Percentiles rank a stretch among this genome's conserved stretches.
Evolutionary conservation across 1,140 invertebrate genomes (phyloP).

Genomic region (Mesaphorura yosii): DNA sequence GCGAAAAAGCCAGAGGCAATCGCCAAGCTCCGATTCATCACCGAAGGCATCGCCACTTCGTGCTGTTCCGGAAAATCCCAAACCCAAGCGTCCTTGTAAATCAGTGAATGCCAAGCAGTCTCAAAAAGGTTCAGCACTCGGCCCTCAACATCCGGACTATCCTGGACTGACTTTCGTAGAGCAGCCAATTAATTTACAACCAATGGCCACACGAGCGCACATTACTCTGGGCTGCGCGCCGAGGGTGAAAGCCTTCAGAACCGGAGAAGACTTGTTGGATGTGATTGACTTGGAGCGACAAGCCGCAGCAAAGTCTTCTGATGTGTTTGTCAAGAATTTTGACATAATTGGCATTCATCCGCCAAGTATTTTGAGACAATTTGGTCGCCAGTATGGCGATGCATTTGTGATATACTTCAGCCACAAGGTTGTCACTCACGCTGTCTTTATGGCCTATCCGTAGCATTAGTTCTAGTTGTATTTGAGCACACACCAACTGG

Average conservation of each 20-base stretch:
- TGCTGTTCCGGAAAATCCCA: background rate
- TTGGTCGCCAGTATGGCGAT: constrained; percentile 6
- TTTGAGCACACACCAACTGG: too few relatives aligned
- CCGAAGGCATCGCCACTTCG: background rate
- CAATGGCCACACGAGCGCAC: constrained; percentile 20
- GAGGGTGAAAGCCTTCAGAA: constrained; percentile 14
- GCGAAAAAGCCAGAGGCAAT: background rate
- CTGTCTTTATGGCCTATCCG: too few relatives aligned
- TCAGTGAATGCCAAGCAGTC: background rate
- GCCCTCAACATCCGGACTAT: background rate
- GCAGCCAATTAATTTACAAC: constrained; percentile 13
- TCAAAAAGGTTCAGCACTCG: background rate
- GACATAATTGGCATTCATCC: constrained; percentile 2
- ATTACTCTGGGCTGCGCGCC: constrained; percentile 22
- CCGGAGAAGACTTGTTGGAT: constrained; percentile 25
- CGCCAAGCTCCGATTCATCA: background rate
- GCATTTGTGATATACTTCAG: constrained; percentile 22
- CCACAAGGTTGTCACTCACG: too few relatives aligned
- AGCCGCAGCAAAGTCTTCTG: too few relatives aligned
- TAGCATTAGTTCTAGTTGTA: too few relatives aligned
- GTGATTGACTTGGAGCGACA: constrained; percentile 20
- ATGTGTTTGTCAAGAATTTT: constrained; percentile 18
- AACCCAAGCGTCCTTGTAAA: background rate
- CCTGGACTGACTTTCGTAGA: constrained; percentile 3
- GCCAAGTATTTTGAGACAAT: constrained; percentile 24